Evolutionary conservation across 2,888 invertebrate genomes (phyloP), one percentile per base, ranked within the genome.

Genomic region (Sthenelais limicola): DNA sequence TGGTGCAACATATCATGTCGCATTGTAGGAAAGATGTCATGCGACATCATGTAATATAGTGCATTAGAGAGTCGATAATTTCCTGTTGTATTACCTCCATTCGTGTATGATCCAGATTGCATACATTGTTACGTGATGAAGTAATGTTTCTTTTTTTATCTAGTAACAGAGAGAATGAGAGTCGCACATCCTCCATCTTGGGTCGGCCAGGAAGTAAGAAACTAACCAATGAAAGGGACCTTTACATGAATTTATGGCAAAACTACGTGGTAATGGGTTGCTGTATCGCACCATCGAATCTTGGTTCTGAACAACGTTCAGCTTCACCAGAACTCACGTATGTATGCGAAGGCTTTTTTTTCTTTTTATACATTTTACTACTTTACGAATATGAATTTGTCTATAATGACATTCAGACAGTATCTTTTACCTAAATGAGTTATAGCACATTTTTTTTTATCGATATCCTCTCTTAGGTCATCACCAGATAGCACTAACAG

Each of bases 241-340:
- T 95, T 38, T 97, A 98, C 88, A 92, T 98, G 90, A 95, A 95
- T 88, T 91, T 99, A 30, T 99, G 99, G 98, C 94, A 96, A 86
- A 98, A 98, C 90, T 98, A 98, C 89, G 92, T 97, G 82, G 95
- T 96, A 21, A 94, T 98, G 90, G 97, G 97, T 7, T 99, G 98
- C 90, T 92, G 97, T 69, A 94, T 99, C 56, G 97, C 97, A 4
- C 98, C 98, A 15, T 94, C 96, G 30, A 93, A 94, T 75, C 94
- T 74, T 35, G 30, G 3, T 21, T 15, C 54, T 35, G 76, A 77
- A 28, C 68, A 24, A 24, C 66, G 77, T 24, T 78, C 73, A 2
- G 72, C 67, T 52, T 79, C 78, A 5, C 78, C 79, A 0, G 74
- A 76, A 30, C 48, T 72, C 33, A 69, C 56, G 76, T 74, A 38